phyloP scores from a whole-genome alignment of 2,888 invertebrate species.

The Tachystola acroxantha region DNA sequence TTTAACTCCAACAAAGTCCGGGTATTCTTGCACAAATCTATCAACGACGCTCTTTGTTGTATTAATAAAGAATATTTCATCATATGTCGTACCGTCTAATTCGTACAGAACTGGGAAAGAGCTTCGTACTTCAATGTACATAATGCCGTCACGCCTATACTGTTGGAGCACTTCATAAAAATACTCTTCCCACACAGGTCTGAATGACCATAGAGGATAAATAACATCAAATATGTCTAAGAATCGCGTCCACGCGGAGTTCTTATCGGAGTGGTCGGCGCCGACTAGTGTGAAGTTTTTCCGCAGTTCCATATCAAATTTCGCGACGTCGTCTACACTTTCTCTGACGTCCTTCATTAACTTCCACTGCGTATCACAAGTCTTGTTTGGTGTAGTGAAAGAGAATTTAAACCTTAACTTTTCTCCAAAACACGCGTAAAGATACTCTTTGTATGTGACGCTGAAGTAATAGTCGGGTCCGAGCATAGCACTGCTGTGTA shows the following conservation, averaged over 20 bases:
- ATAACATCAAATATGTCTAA: conserved; percentile 73
- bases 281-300: conserved; percentile 75
- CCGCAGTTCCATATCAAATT: conserved; percentile 73
- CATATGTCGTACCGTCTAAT: conserved; percentile 78
- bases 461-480: conserved; percentile 80
- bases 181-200: conserved; percentile 81
- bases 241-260: conserved; percentile 80
- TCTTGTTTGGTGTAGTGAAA: conserved; percentile 25
- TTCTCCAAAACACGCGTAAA: conserved; percentile 71
- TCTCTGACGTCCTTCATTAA: conserved; percentile 61
- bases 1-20: conserved; percentile 82
- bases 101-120: conserved; percentile 81
- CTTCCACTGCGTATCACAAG: conserved; percentile 58
- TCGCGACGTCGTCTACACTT: conserved; percentile 37
- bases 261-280: conserved; percentile 63
- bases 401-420: conserved; percentile 41
- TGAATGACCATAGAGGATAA: conserved; percentile 75
- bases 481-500: conserved; percentile 81
- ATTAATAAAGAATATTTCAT: conserved; percentile 71
- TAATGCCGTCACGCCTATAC: conserved; percentile 81
- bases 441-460: conserved; percentile 79
- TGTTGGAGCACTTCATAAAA: conserved; percentile 80
- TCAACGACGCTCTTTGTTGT: conserved; percentile 77
- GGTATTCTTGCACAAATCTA: conserved; percentile 77
- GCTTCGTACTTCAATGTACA: conserved; percentile 83